phyloP scores from a whole-genome alignment of 2,888 invertebrate genomes.

The Sialis fuliginosa region DNA sequence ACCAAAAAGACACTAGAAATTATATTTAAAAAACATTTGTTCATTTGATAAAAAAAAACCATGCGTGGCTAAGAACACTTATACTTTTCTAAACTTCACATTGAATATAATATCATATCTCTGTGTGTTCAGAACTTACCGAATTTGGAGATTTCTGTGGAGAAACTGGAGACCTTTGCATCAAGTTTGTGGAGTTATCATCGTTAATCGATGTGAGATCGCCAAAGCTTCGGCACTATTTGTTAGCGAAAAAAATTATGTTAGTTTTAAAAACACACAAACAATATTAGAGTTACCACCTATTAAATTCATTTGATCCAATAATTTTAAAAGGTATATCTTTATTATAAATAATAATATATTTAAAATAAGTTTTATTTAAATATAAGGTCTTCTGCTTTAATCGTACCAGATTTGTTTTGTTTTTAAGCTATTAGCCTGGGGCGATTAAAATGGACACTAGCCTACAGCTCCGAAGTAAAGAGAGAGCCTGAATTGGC shows the following conservation, averaged over 20 bases:
- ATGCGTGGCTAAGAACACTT: too few relatives aligned
- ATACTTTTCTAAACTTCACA: too few relatives aligned
- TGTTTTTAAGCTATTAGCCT: not conserved
- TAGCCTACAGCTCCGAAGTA: too few relatives aligned
- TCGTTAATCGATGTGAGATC: conserved; percentile 36
- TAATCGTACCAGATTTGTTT: not conserved
- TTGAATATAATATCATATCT: too few relatives aligned
- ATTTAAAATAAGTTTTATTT: too few relatives aligned
- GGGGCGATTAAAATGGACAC: not conserved
- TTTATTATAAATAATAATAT: conserved; percentile 1
- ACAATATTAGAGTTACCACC: too few relatives aligned
- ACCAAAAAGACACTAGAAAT: too few relatives aligned
- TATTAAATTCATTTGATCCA: not conserved
- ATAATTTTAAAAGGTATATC: conserved; percentile 2
- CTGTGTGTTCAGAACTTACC: not conserved
- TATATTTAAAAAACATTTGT: too few relatives aligned
- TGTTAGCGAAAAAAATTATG: conserved; percentile 9
- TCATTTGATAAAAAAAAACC: too few relatives aligned
- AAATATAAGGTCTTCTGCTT: too few relatives aligned
- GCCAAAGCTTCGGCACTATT: conserved; percentile 42
- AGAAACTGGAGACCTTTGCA: not conserved
- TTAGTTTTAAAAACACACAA: too few relatives aligned
- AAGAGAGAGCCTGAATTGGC: too few relatives aligned
- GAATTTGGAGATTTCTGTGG: not conserved
- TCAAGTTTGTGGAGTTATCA: conserved; percentile 11